Evolutionary conservation across 2,113 vertebrate species (phyloP), one percentile per base, ranked within the genome.

Genomic region (Gavia stellata): DNA sequence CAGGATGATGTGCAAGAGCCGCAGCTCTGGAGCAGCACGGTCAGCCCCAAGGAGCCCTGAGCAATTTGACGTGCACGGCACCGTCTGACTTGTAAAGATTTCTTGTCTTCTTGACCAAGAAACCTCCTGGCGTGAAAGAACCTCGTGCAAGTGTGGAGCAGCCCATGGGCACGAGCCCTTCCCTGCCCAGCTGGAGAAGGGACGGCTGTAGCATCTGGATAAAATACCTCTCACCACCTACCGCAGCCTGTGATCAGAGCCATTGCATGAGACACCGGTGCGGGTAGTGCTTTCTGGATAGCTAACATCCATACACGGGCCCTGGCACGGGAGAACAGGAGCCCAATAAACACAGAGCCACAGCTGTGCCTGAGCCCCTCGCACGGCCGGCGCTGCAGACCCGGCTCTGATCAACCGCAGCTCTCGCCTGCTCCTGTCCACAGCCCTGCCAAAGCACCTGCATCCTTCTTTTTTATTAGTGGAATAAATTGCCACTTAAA

Each of bases 401-500:
- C 50, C 53, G 1, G 38, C 77, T 74, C 82, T 23, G 40, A 31
- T 42, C 72, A 16, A 17, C 33, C 47, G 20, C 56, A 18, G 66
- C 34, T 28, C 62, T 67, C 10, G 3, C 67, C 15, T 6, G 14
- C 49, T 44, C 40, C 49, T 2, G 0, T 5, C 42, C 52, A 9
- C 67, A 45, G 88, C 78, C 42, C 71, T 85, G 86, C 88, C 81
- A 84, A 67, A 68, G 81, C 96, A 66, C 92, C 88, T 79, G 83
- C 79, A 49, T 80, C 93, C 87, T 90, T 80, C 87, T 73, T 1
- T 26, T 97, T 97, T 94, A 96, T 94, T 81, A 90, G 72, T 53
- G 87, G 94, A 94, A 88, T 91, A 95, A 96, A 95, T 88, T 92
- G 79, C 91, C 93, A 90, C 92, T 93, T 96, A 86, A 97, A 95